These are phyloP conservation scores for Ictalurus punctatus DNA, from an alignment of 2,113 vertebrate genomes.

Conservation along the genomic window DNA sequence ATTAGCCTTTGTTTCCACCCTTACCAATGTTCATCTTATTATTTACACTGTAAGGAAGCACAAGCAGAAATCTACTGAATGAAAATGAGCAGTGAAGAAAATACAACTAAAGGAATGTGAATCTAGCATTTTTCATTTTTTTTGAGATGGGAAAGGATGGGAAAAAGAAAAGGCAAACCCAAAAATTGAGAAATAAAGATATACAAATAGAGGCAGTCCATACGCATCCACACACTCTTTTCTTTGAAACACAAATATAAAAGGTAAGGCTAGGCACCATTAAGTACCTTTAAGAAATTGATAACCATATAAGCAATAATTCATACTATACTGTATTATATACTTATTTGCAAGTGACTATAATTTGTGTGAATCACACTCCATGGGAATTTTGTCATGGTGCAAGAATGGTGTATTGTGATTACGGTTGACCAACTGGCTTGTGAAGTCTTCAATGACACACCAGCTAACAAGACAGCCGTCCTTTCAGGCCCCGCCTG, in stretches of 20 bases:
- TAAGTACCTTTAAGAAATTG: constrained; percentile 62
- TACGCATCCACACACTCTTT: constrained; percentile 56
- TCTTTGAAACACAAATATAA: constrained; percentile 71
- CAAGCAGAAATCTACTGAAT: constrained; percentile 92
- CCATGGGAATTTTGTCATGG: constrained; percentile 64
- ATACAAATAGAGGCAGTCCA: constrained; percentile 83
- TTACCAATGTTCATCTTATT: too few relatives aligned
- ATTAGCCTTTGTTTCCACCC: neutral
- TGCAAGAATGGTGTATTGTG: constrained; percentile 63
- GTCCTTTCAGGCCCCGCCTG: constrained; percentile 71
- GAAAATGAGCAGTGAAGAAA: constrained; percentile 96
- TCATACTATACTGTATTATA: constrained; percentile 44
- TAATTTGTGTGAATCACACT: constrained; percentile 57
- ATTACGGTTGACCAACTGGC: constrained; percentile 73
- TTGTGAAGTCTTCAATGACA: constrained; percentile 74
- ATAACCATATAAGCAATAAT: constrained; percentile 7
- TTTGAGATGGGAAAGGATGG: constrained; percentile 79
- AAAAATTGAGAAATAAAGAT: constrained; percentile 75
- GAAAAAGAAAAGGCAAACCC: constrained; percentile 68
- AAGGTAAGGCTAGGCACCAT: constrained; percentile 62
- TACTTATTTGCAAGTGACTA: constrained; percentile 61
- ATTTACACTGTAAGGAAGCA: constrained; percentile 77
- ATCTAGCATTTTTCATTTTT: constrained; percentile 83
- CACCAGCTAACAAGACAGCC: constrained; percentile 74
- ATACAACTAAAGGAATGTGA: constrained; percentile 93